Percentiles rank a stretch among this genome's conserved stretches.
Conservation (phyloP, 35 echinoderm and acorn worm genomes). For the Lytechinus variegatus region DNA sequence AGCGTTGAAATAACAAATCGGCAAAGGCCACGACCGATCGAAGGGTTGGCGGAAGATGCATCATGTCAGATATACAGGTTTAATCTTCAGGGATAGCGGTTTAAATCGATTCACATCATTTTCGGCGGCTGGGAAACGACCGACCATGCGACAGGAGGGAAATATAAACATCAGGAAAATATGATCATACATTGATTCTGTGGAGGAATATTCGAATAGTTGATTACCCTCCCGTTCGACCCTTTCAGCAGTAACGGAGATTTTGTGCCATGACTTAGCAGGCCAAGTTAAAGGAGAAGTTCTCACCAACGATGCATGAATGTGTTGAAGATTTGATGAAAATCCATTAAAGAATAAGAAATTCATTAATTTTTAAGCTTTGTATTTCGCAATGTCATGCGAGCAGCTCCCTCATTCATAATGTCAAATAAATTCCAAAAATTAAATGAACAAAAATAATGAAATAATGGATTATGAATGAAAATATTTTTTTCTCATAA, state of each 20-base stretch:
- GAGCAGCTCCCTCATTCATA: no score
- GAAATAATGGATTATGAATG: no score
- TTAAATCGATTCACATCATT: not conserved
- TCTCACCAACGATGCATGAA: no score
- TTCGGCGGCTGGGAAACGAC: not conserved
- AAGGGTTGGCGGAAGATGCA: not conserved
- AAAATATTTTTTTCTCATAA: no score
- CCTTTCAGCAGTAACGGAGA: not conserved
- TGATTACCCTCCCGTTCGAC: not conserved
- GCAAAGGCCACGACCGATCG: constrained; percentile 6
- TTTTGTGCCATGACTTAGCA: not conserved
- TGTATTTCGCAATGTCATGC: no score
- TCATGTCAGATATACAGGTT: not conserved
- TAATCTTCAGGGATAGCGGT: not conserved
- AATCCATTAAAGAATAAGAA: no score
- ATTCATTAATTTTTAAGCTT: no score
- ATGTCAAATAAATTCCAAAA: no score
- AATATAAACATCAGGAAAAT: not conserved
- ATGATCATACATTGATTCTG: not conserved
- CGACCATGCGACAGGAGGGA: not conserved
- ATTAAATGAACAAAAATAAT: no score
- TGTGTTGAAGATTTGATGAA: no score
- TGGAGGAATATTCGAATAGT: not conserved
- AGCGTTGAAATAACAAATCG: not conserved
- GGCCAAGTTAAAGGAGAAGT: no score